phyloP scores from a whole-genome alignment of 2,113 vertebrate species.

The Australoheros scitulus region DNA sequence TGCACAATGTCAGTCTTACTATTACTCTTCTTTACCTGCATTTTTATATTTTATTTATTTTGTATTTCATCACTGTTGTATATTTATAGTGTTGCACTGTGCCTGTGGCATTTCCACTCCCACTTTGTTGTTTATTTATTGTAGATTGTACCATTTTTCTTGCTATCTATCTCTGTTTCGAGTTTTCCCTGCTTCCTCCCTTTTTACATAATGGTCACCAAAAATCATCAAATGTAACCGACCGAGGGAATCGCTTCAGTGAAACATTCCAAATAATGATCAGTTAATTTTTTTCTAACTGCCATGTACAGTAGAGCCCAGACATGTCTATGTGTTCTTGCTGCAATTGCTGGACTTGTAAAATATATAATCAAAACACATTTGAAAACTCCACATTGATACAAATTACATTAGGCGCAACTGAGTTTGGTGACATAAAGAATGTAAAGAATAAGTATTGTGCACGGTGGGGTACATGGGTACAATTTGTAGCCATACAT shows the following conservation, averaged over 20 bases:
- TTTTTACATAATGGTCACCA: background rate
- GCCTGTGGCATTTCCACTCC: no score
- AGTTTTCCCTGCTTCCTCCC: background rate
- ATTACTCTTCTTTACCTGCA: no score
- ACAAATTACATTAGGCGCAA: background rate
- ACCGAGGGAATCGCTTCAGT: accelerated
- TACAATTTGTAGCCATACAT: background rate
- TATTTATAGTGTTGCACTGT: no score
- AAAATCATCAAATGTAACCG: background rate
- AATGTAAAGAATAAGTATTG: background rate
- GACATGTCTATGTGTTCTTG: accelerated
- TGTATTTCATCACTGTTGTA: no score
- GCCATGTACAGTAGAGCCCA: background rate
- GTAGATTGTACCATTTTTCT: no score
- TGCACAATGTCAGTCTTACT: no score
- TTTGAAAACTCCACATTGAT: background rate
- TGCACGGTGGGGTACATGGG: accelerated
- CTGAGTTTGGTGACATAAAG: background rate
- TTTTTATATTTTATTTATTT: no score
- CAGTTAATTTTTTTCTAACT: background rate
- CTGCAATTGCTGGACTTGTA: accelerated
- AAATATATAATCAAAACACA: background rate
- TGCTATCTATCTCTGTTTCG: background rate
- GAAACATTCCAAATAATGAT: background rate
- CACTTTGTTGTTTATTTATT: no score